These are phyloP conservation scores for Typhlomys cinereus DNA, from an alignment of 2,113 vertebrate species.

Conservation along the genomic window DNA sequence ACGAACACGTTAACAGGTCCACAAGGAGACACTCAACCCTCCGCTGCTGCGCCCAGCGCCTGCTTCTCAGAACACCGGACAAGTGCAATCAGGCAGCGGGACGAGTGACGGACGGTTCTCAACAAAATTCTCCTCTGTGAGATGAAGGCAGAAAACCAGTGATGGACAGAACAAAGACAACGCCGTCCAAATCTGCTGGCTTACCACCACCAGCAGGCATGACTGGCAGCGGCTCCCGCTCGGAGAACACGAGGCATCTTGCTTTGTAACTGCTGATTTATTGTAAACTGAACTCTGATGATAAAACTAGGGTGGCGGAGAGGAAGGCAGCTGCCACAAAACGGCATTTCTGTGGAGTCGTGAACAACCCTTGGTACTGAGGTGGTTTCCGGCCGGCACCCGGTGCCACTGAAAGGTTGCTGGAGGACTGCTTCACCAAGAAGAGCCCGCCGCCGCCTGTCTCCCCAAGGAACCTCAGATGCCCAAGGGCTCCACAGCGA, in stretches of 20 bases:
- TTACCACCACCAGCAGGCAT: constrained; percentile 63
- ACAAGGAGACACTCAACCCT: not conserved
- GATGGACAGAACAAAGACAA: constrained; percentile 44
- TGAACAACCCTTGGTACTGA: not conserved
- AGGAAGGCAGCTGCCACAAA: not conserved
- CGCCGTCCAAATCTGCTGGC: constrained; percentile 64
- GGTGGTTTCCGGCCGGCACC: not conserved
- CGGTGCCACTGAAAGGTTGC: not conserved
- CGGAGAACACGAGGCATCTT: constrained; percentile 48
- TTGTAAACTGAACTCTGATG: constrained; percentile 46
- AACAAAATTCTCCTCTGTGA: constrained; percentile 19
- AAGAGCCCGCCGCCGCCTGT: not conserved
- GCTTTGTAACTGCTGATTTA: constrained; percentile 64
- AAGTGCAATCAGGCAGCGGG: not conserved
- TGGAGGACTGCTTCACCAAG: not conserved
- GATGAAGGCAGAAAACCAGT: constrained; percentile 2
- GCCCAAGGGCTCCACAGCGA: not conserved
- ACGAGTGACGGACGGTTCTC: constrained; percentile 5
- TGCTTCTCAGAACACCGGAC: not conserved
- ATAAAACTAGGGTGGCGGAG: constrained; percentile 47
- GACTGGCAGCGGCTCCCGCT: constrained; percentile 63
- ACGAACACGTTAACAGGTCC: not conserved
- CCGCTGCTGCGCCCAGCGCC: rapidly evolving
- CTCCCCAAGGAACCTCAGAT: not conserved
- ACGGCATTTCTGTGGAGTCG: not conserved